A percentile compares a stretch with the other conserved stretches of the same genome.
Conservation (phyloP, 2,797 vertebrate genomes). For the Xenentodon cancila region DNA sequence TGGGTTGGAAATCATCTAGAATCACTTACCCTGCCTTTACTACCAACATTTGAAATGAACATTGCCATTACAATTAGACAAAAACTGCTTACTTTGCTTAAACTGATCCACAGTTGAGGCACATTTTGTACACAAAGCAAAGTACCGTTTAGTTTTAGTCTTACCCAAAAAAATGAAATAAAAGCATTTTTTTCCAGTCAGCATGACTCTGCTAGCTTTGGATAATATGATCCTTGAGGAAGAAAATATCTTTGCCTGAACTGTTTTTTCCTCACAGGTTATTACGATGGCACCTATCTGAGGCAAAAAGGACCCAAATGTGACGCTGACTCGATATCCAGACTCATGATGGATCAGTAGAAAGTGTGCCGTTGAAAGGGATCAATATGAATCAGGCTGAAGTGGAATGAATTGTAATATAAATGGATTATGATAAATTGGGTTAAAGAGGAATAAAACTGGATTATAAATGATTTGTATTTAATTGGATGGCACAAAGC, state of each 20-base stretch:
- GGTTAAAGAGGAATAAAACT: no score
- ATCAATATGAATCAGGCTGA: no score
- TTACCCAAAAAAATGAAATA: conserved; percentile 20
- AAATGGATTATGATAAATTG: no score
- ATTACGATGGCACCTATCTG: conserved; percentile 12
- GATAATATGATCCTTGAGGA: conserved; percentile 26
- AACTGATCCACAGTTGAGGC: conserved; percentile 67
- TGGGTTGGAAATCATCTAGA: no score
- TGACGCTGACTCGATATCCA: conserved; percentile 37
- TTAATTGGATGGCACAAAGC: no score
- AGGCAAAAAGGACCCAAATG: conserved; percentile 14
- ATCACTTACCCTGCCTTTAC: neutral
- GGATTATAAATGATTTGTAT: no score
- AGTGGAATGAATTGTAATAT: no score
- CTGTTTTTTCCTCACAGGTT: conserved; percentile 7
- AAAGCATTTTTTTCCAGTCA: conserved; percentile 33
- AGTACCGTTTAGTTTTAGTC: conserved; percentile 57
- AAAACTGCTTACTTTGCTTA: conserved; percentile 42
- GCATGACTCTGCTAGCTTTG: conserved; percentile 34
- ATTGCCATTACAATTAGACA: conserved; percentile 26
- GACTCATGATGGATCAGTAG: neutral
- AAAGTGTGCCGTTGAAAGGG: no score
- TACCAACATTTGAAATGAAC: conserved; percentile 25
- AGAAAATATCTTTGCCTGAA: conserved; percentile 1
- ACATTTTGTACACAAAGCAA: conserved; percentile 40